Base-by-base conservation (phyloP, 2,797 vertebrate genomes). In the Pipistrellus pygmaeus region DNA sequence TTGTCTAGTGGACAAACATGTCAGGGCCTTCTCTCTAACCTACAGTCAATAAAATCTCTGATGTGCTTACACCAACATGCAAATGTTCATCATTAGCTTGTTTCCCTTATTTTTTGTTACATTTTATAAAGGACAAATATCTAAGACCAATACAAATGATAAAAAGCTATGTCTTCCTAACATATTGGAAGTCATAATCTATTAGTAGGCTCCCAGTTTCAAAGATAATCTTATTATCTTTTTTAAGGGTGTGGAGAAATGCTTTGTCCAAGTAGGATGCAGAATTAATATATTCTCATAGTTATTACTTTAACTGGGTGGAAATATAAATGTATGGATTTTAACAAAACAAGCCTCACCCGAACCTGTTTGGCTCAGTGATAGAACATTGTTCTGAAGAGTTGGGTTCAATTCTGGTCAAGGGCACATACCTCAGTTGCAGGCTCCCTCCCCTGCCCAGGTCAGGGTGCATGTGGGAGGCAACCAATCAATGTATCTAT, bases 191-290 rank as follows among this genome's bases (percentile, higher is more conserved):
- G 68, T 82, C 32, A 89, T 20, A 25, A n/a, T 91, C 41, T 68
- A 25, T 71, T 60, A 85, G 57, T 9, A 69, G n/a, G 62, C 10
- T 87, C 6, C 55, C 25, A 38, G 6, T 86, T 93, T 90, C 85
- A 85, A 95, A 75, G 41, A 46, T 83, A 68, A 68, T 66, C 35
- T 55, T 77, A 44, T 55, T 77, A 44, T 85, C 12, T 91, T 88
- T 62, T 53, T 60, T 88, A 71, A 71, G 48, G 27, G 85, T 92
- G 15, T 85, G 55, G 27, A 21, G 57, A 95, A 81, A 85, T 75
- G 27, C 48, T 80, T 93, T 82, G 35, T 82, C 68, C 20, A 78
- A 92, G 11, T 72, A 60, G 21, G 23, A 75, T 73, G 13, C 35
- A 80, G 72, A 55, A 85, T 57, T 66, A 80, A 66, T 69, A 55